Evolutionary conservation across 2,113 vertebrate genomes (phyloP).

Genomic region (Hemicordylus capensis): DNA sequence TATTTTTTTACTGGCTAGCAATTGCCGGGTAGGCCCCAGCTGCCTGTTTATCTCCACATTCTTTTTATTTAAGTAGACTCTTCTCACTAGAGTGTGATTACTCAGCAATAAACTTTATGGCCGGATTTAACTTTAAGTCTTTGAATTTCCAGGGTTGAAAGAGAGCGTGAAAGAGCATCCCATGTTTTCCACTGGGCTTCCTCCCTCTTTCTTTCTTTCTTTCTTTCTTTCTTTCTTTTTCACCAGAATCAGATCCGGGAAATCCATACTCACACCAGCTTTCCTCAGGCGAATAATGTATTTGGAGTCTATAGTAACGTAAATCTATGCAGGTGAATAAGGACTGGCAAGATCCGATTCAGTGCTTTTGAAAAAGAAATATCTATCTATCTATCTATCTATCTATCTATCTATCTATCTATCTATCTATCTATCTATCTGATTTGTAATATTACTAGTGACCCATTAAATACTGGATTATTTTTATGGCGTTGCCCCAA

Average conservation of each 20-base stretch:
- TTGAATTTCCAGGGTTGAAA: slow-evolving; percentile 83
- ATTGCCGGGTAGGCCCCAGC: slow-evolving; percentile 79
- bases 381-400: background rate
- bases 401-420: too few relatives aligned
- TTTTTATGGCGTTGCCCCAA: slow-evolving; percentile 38
- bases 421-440: background rate
- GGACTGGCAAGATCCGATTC: slow-evolving; percentile 3
- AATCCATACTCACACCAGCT: slow-evolving; percentile 45
- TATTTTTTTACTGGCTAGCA: slow-evolving; percentile 50
- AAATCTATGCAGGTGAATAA: background rate
- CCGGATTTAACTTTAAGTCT: slow-evolving; percentile 83
- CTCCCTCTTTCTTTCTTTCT: slow-evolving; percentile 37
- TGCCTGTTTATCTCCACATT: slow-evolving; percentile 75
- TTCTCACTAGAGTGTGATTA: slow-evolving; percentile 85
- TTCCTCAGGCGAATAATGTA: slow-evolving; percentile 28
- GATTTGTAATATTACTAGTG: background rate
- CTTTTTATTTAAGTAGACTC: slow-evolving; percentile 78
- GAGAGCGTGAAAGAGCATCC: slow-evolving; percentile 72
- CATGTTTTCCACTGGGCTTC: slow-evolving; percentile 59
- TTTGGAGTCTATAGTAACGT: background rate
- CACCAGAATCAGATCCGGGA: slow-evolving; percentile 55
- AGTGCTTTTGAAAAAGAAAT: background rate
- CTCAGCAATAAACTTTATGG: slow-evolving; percentile 87
- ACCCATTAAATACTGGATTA: background rate
- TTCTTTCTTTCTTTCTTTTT: slow-evolving; percentile 25